Percentiles rank a stretch among this genome's conserved stretches.
Conservation (phyloP, 2,113 vertebrate genomes). For the Saccopteryx bilineata region DNA sequence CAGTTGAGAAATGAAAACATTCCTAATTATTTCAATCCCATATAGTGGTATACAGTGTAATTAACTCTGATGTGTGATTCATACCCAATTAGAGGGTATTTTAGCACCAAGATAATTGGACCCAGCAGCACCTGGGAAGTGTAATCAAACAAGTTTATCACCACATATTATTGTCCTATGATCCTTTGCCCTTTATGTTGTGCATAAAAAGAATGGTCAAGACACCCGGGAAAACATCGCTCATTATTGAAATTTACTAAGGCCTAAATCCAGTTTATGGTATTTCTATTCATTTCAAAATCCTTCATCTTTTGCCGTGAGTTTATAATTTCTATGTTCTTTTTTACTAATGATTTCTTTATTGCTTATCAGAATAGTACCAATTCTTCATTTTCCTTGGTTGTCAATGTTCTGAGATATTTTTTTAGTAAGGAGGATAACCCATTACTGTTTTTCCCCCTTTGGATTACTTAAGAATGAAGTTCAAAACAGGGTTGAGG, state of each 20-base stretch:
- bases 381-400: not conserved
- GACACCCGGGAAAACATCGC: conserved; percentile 30
- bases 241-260: conserved; percentile 58
- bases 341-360: conserved; percentile 63
- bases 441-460: not conserved
- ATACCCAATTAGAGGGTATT: conserved; percentile 84
- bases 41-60: conserved; percentile 75
- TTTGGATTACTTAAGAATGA: not conserved
- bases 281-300: conserved; percentile 36
- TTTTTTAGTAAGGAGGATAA: not conserved
- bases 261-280: not conserved
- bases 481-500: not conserved
- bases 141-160: conserved; percentile 80
- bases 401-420: not conserved
- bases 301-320: not conserved
- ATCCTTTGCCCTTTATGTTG: conserved; percentile 50
- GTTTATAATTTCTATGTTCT: not conserved
- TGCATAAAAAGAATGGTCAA: conserved; percentile 44
- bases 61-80: conserved; percentile 85
- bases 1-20: conserved; percentile 84
- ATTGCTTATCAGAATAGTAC: not conserved
- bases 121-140: conserved; percentile 81
- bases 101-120: conserved; percentile 84
- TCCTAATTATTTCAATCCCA: conserved; percentile 87
- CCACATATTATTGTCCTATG: conserved; percentile 66